Evolutionary conservation across 1,140 invertebrate species (phyloP), one percentile per base, ranked within the genome.

Genomic region (Rhynchophorus ferrugineus): DNA sequence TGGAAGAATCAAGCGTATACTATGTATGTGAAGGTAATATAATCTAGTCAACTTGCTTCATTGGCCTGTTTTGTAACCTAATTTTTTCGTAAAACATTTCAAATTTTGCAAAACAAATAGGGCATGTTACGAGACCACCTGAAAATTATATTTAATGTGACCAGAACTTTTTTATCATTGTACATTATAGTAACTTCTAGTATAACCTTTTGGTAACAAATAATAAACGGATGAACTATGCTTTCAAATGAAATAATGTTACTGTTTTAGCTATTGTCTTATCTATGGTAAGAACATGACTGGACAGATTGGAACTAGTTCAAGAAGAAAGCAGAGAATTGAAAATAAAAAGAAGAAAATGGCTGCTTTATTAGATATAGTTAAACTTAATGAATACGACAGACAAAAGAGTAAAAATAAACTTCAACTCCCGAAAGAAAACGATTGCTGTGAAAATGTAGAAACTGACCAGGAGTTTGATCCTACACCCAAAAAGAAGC

Each of bases 261-360:
- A n/a, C n/a, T n/a, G 8, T 51, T 56, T 35, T 38, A 57, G 49
- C 52, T 43, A 57, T 34, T 57, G 41, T 44, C 39, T 57, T 37
- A 44, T 53, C 16, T 39, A 50, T 54, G 47, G 47, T 21, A 47
- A 56, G 35, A 61, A 44, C 52, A 63, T 63, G 61, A 61, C 78
- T 75, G 59, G 73, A n/a, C 44, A 43, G n/a, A 17, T 44, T 5
- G 39, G 29, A 77, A 60, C 63, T 68, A 20, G 69, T 71, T 43
- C 57, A n/a, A 63, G 61, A 46, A 49, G 45, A 19, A 60, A 47
- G 19, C 46, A 57, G 60, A 72, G 80, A 52, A 68, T 75, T 49
- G 78, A 82, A 57, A 81, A 76, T 44, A 83, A 82, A 56, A 75
- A 75, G 56, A 78, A 78, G 64, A 82, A 82, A 70, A 70, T 80